Evolutionary conservation across 1,140 invertebrate species (phyloP).

Genomic region (Cydia fagiglandana): DNA sequence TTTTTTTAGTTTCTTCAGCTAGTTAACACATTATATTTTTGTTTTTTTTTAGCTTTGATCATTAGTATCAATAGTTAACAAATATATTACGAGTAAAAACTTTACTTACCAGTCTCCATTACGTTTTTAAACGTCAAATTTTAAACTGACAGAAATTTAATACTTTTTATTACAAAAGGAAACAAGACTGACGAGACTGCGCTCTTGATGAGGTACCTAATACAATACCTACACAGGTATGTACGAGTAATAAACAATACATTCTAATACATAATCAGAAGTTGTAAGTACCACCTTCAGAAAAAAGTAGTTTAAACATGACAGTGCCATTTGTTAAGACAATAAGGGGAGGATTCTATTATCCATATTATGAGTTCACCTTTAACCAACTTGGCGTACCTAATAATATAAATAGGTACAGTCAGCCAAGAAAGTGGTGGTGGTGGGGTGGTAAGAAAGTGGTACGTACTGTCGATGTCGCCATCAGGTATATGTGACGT

Average conservation of each 20-base stretch:
- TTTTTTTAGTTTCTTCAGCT: too few species aligned
- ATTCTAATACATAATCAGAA: too few species aligned
- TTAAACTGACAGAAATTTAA: not conserved
- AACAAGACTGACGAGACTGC: not conserved
- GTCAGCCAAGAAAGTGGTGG: too few species aligned
- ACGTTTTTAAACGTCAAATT: too few species aligned
- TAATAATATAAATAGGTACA: not conserved
- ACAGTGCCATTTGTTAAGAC: not conserved
- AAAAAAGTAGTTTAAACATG: not conserved
- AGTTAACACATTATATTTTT: too few species aligned
- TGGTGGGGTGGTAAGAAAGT: too few species aligned
- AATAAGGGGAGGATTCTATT: slow-evolving; percentile 2
- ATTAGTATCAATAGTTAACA: not conserved
- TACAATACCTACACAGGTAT: not conserved
- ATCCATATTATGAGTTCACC: not conserved
- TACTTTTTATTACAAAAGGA: not conserved
- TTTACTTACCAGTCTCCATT: not conserved
- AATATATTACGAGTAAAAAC: not conserved
- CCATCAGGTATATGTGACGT: too few species aligned
- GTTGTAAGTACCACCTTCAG: too few species aligned
- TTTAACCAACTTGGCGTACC: not conserved
- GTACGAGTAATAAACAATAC: too few species aligned
- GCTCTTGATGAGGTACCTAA: not conserved
- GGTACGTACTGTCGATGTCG: too few species aligned
- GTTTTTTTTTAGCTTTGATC: too few species aligned